Evolutionary conservation across 2,797 vertebrate genomes (phyloP), one percentile per base, ranked within the genome.

Genomic region (Chanos chanos): DNA sequence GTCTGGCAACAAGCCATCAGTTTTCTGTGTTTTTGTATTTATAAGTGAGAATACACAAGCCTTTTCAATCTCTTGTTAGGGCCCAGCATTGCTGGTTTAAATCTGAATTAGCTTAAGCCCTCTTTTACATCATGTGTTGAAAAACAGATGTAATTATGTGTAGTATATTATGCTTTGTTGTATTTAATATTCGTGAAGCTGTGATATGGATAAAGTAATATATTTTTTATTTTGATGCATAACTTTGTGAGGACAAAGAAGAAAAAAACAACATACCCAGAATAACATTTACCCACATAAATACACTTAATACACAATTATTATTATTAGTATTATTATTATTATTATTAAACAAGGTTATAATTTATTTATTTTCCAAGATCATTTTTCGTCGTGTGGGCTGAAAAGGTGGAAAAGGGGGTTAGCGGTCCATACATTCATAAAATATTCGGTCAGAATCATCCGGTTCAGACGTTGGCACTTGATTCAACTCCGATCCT

Each of bases 121-220:
- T 45, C 16, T 45, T 0, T 40, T 12, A 8, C 40, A 47, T 21
- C 28, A 8, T 7, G 22, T 13, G 36, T 59, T 39, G 47, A 27
- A 37, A 44, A 34, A 21, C 61, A 34, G 37, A 36, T 48, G 9
- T 39, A 31, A 13, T 75, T 78, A 73, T 74, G n/a, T 79, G 68
- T 76, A 80, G 45, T 76, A 76, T 77, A 78, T 82, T 79, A 79
- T 71, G 74, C 82, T 84, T 83, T 75, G 74, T 82, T 74, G 54
- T 74, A 66, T 83, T 82, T 80, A 53, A 78, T 86, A 86, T 82
- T 71, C 70, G 82, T 82, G 21, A 55, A 76, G 71, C 72, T 70
- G 77, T 79, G 78, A 79, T 75, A 81, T 77, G 64, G 69, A 74
- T 84, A 68, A 76, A 75, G 68, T 74, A 76, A 69, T 83, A 49